Evolutionary conservation across 1,140 invertebrate genomes (phyloP).

Genomic region (Brachionus asplanchnoidis): DNA sequence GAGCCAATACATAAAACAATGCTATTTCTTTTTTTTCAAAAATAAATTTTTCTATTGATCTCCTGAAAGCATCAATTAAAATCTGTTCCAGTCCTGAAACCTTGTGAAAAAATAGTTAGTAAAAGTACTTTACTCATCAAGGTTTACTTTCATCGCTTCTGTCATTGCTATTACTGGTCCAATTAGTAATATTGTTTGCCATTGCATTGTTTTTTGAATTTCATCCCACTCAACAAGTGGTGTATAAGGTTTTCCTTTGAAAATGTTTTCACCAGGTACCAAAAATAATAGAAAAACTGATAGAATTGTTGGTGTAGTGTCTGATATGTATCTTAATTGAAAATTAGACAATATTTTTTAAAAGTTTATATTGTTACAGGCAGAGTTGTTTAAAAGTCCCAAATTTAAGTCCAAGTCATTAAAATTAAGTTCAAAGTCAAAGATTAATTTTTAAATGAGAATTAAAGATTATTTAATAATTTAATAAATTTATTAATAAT

Average conservation of each 20-base stretch:
- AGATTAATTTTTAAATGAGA: too few relatives aligned
- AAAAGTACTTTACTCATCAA: not conserved
- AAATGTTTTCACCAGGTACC: not conserved
- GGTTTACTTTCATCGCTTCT: not conserved
- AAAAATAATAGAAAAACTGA: not conserved
- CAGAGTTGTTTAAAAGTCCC: too few relatives aligned
- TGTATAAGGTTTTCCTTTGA: not conserved
- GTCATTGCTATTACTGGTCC: not conserved
- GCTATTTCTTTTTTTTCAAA: constrained; percentile 7
- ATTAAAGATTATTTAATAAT: too few relatives aligned
- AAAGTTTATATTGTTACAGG: too few relatives aligned
- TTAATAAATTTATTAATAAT: too few relatives aligned
- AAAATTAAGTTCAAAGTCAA: too few relatives aligned
- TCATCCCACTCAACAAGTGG: not conserved
- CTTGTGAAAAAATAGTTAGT: not conserved
- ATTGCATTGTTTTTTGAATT: constrained; percentile 9
- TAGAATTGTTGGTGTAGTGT: not conserved
- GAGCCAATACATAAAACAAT: not conserved
- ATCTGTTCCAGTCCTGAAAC: not conserved
- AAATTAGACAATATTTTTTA: too few relatives aligned
- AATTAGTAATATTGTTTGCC: constrained; percentile 29
- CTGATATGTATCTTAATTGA: not conserved
- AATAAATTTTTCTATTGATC: not conserved
- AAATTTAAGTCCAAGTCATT: too few relatives aligned
- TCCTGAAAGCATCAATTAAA: not conserved